Evolutionary conservation across 2,797 vertebrate species (phyloP), one percentile per base, ranked within the genome.

Genomic region (Margarornis squamiger): DNA sequence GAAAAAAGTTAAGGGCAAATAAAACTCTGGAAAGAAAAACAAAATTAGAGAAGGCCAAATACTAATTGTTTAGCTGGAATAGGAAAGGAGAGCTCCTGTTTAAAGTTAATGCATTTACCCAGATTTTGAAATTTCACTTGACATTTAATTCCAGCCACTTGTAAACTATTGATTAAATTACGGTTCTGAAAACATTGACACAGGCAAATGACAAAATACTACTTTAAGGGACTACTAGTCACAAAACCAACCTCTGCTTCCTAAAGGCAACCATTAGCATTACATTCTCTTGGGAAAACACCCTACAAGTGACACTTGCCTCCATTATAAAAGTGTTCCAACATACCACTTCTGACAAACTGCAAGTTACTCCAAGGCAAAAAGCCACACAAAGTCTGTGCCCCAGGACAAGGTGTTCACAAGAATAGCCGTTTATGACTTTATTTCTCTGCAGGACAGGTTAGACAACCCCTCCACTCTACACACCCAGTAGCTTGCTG

Each of bases 71-170:
- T 80, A 61, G 30, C n/a, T 68, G 52, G n/a, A 87, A 83, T 13
- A 77, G 41, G n/a, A 85, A 94, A 88, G 9, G 52, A 85, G 49
- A 95, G 15, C n/a, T 91, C 86, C 81, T 68, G 14, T 80, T 89
- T 91, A 43, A 93, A 82, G 39, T 51, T 84, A 88, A 90, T 84
- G 51, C 48, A 49, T 72, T 88, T 83, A 95, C 27, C 8, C 12
- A 68, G 81, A 92, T 95, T 95, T 82, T 95, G 67, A 93, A 91
- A 82, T 89, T 92, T 80, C 74, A 61, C 83, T 76, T 96, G 81
- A 87, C 72, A 71, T 89, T 82, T 88, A 67, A 85, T 81, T 82
- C 41, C 71, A 91, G 45, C 18, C 39, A 68, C 76, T 93, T 89
- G 59, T 85, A 93, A 94, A 63, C 41, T 85, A 79, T 38, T 62